Base-by-base conservation (phyloP, 2,113 vertebrate species). In the Phaethornis superciliosus region DNA sequence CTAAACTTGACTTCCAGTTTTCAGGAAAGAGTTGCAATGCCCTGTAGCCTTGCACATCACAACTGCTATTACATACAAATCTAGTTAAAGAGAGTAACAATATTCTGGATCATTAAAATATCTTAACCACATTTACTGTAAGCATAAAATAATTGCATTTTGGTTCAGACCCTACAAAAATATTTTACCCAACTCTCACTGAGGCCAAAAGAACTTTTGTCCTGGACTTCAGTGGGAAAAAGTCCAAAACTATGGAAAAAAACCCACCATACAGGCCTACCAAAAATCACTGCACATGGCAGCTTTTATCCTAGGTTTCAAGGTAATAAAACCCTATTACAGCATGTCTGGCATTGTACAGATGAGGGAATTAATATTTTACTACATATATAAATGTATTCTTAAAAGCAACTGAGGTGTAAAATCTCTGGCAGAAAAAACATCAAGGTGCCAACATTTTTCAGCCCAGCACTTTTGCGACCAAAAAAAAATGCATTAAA, bases 311-410 rank as follows among this genome's bases (percentile, higher is more conserved):
- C 83, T 54, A 71, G 42, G 42, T 81, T 95, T 86, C 69, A 84
- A 82, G 65, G 89, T 47, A 91, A 71, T 92, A 91, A 94, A 95
- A 88, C 75, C 77, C 51, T 68, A 93, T 93, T 94, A 95, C 86
- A 91, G 81, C 88, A 97, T 90, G 96, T 96, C 92, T 97, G 90
- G 95, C 92, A 95, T 91, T 95, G 95, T 79, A 88, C 79, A 93
- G 78, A 87, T 0, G 11, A 92, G 88, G 87, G 77, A 92, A 96
- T 95, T 93, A 94, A 47, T 56, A 82, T 94, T 96, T 96, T 96
- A 95, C 93, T 93, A 40, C 72, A 35, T 22, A 35, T 52, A 88
- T 92, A 95, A 96, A 94, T 81, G 88, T 82, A 89, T 60, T 92
- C 83, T 93, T 95, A 91, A 96, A 96, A 94, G 84, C 79, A 95